Evolutionary conservation across 2,113 vertebrate species (phyloP).

Genomic region (Pluvianellus socialis): DNA sequence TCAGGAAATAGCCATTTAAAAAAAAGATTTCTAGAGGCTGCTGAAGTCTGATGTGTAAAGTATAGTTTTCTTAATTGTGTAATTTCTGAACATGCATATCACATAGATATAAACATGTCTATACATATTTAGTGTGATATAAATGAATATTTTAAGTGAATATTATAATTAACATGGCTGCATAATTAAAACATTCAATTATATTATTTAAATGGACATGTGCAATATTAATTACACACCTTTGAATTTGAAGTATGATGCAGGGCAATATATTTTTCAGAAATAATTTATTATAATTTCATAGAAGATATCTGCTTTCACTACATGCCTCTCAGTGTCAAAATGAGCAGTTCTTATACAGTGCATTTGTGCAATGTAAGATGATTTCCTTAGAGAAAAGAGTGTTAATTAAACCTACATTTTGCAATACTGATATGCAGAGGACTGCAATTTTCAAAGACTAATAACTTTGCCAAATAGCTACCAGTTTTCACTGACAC

Average conservation of each 20-base stretch:
- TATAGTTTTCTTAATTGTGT: not conserved
- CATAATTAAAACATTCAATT: not conserved
- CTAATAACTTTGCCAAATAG: not conserved
- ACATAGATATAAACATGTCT: not conserved
- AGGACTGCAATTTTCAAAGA: not conserved
- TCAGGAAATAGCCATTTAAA: not conserved
- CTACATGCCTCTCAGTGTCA: not conserved
- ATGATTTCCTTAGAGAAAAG: conserved; percentile 25
- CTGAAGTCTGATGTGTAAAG: not conserved
- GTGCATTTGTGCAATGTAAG: not conserved
- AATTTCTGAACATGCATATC: not conserved
- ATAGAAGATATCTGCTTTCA: not conserved
- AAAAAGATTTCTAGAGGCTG: not conserved
- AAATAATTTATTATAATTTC: not conserved
- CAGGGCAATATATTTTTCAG: not conserved
- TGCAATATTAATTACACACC: not conserved
- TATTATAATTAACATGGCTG: not conserved
- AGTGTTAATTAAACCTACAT: conserved; percentile 13
- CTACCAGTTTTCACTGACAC: not conserved
- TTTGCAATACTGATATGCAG: not conserved
- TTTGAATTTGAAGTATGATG: not conserved
- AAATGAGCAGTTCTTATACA: not conserved
- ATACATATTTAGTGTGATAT: not conserved
- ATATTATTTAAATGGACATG: not conserved
- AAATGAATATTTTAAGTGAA: not conserved